These are phyloP conservation scores for Catajapyx aquilonaris DNA, from an alignment of 1,140 invertebrate species.

Conservation along the genomic window DNA sequence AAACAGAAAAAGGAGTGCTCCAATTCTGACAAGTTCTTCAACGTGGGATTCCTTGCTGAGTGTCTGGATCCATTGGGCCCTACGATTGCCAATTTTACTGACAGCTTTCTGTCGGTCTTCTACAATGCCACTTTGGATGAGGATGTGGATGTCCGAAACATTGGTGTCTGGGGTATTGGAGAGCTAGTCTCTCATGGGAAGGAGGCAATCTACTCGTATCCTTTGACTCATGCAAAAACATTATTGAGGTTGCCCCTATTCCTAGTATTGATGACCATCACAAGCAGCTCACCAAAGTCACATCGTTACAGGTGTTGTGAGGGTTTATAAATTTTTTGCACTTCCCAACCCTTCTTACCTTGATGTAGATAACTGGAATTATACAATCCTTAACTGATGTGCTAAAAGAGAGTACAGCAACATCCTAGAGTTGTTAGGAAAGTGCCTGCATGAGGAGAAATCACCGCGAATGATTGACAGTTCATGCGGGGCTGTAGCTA, in stretches of 20 bases:
- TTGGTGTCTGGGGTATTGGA: constrained; percentile 51
- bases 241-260: too few species aligned
- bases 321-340: too few species aligned
- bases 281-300: too few species aligned
- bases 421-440: constrained; percentile 40
- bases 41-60: constrained; percentile 50
- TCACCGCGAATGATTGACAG: constrained; percentile 44
- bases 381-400: too few species aligned
- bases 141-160: constrained; percentile 49
- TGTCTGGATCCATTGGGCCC: constrained; percentile 36
- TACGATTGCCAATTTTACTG: constrained; percentile 30
- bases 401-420: constrained; percentile 36
- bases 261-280: too few species aligned
- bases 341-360: too few species aligned
- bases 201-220: constrained; percentile 33
- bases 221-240: too few species aligned
- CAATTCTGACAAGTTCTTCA: constrained; percentile 39
- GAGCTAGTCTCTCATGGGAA: constrained; percentile 41
- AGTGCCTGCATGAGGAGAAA: constrained; percentile 34
- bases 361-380: too few species aligned
- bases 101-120: constrained; percentile 36
- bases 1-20: constrained; percentile 34
- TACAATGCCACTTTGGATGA: constrained; percentile 33
- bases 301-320: too few species aligned
- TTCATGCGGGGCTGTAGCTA: constrained; percentile 50